Percentiles rank a stretch among this genome's conserved stretches.
Evolutionary conservation across 2,797 vertebrate genomes (phyloP).

Genomic region (Neosalanx taihuensis): DNA sequence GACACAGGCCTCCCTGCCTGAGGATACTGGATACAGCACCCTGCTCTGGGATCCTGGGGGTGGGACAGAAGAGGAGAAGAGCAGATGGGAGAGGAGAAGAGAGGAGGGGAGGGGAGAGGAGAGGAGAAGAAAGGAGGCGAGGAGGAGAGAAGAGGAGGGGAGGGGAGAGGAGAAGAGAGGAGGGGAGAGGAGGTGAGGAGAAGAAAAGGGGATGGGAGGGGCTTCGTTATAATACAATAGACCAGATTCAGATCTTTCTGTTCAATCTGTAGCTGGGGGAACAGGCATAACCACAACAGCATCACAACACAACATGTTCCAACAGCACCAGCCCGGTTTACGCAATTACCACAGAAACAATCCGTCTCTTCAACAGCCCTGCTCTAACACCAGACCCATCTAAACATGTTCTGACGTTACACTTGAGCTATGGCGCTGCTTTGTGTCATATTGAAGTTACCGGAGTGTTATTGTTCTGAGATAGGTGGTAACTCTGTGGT

Average conservation of each 20-base stretch:
- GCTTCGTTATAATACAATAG: conserved; percentile 27
- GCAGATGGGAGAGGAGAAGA: conserved; percentile 18
- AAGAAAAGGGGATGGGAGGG: not conserved
- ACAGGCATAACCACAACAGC: conserved; percentile 6
- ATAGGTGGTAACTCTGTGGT: not conserved
- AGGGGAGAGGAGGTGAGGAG: not conserved
- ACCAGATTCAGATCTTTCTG: conserved; percentile 37
- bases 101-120: not conserved
- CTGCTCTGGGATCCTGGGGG: conserved; percentile 88
- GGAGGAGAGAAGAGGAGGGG: not conserved
- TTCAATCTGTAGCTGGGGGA: conserved; percentile 23
- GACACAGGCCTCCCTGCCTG: conserved; percentile 84
- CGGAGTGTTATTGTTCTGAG: too few relatives aligned
- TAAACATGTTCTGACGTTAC: too few relatives aligned
- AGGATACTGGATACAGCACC: conserved; percentile 85
- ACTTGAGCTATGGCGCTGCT: too few relatives aligned
- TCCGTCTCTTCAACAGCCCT: not conserved
- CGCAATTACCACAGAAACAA: conserved; percentile 12
- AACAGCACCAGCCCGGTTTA: not conserved
- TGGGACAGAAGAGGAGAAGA: not conserved
- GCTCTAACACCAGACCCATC: too few relatives aligned
- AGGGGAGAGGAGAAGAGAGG: not conserved
- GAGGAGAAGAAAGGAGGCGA: not conserved
- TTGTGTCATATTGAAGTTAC: too few relatives aligned
- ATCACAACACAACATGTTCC: conserved; percentile 8